These are phyloP conservation scores for Myzus persicae DNA, from an alignment of 1,140 invertebrate genomes.

Conservation along the genomic window DNA sequence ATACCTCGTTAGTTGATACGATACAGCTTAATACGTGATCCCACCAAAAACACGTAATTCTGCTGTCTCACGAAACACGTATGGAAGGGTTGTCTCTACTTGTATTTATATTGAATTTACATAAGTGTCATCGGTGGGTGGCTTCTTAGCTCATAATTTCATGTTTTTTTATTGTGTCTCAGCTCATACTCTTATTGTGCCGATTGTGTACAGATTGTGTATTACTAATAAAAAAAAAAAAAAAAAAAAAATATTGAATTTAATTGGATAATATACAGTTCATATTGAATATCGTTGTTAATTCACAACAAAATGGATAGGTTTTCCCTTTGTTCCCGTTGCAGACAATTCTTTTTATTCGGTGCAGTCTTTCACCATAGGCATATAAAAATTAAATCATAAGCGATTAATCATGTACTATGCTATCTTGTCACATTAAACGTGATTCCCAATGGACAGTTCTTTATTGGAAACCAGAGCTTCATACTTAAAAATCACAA, in stretches of 20 bases:
- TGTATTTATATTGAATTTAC: background rate
- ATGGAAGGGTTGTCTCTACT: background rate
- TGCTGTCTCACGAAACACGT: background rate
- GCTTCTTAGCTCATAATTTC: too few species aligned
- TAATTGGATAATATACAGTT: background rate
- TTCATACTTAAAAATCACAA: background rate
- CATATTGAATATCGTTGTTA: too few species aligned
- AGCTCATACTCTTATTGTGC: too few species aligned
- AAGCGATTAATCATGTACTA: background rate
- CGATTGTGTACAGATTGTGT: too few species aligned
- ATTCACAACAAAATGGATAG: background rate
- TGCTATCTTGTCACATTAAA: background rate
- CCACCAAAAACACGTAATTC: background rate
- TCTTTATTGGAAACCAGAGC: background rate
- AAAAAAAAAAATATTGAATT: too few species aligned
- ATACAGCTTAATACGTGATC: background rate
- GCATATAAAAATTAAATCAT: background rate
- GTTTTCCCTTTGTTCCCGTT: background rate
- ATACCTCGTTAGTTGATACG: background rate
- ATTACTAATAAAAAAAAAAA: too few species aligned
- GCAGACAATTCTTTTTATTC: background rate
- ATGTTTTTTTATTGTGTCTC: too few species aligned
- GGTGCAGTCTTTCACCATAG: too few species aligned
- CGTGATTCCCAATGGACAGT: background rate
- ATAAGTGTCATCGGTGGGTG: too few species aligned